Conservation (phyloP, 2,888 invertebrate species). For the Beris chalybata region DNA sequence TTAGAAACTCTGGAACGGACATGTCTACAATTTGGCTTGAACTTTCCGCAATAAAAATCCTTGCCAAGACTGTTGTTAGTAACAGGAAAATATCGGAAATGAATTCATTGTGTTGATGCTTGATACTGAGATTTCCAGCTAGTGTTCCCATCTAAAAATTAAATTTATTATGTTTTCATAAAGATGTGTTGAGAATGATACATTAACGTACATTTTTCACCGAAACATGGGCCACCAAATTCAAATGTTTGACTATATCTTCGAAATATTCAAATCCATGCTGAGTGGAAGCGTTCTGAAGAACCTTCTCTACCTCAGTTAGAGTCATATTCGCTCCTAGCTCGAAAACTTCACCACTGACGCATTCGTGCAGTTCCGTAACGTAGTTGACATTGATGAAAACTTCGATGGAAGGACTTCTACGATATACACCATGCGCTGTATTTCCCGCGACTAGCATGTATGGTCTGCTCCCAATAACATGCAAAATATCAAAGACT, state of each 20-base stretch:
- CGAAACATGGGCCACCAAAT: constrained; percentile 67
- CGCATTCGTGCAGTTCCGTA: constrained; percentile 58
- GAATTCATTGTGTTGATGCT: constrained; percentile 65
- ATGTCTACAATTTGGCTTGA: background rate
- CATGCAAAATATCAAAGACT: constrained; percentile 59
- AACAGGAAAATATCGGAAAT: constrained; percentile 66
- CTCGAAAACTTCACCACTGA: constrained; percentile 48
- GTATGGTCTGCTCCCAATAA: constrained; percentile 58
- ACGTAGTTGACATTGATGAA: constrained; percentile 65
- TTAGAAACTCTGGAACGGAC: constrained; percentile 58
- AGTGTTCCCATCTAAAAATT: constrained; percentile 60
- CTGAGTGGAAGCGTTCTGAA: constrained; percentile 53
- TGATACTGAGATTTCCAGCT: constrained; percentile 69
- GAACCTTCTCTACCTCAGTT: constrained; percentile 59
- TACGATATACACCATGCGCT: constrained; percentile 62
- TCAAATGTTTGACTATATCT: constrained; percentile 60
- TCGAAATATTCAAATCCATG: constrained; percentile 61
- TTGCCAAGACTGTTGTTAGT: constrained; percentile 43
- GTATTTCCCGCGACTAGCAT: constrained; percentile 72
- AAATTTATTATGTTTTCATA: constrained; percentile 21
- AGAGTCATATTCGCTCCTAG: constrained; percentile 61
- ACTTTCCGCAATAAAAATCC: constrained; percentile 53
- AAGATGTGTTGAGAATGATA: background rate
- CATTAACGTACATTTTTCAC: constrained; percentile 63
- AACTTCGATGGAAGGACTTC: constrained; percentile 47